Percentiles rank a stretch among this genome's conserved stretches.
Conservation (phyloP, 1,140 invertebrate species). For the Subanguina moxae region DNA sequence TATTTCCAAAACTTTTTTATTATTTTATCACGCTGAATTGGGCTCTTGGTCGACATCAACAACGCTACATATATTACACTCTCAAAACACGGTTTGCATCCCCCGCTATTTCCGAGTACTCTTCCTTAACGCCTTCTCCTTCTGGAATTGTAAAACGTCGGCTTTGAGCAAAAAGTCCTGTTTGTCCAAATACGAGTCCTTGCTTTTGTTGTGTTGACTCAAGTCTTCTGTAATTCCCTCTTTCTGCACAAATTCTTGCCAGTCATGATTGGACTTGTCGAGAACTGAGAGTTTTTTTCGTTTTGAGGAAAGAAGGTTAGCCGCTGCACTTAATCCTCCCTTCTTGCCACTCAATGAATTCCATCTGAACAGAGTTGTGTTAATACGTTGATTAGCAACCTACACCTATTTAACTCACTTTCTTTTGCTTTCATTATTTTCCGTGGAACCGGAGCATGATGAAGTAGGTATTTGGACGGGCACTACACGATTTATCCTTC, state of each 20-base stretch:
- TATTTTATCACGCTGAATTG: no score
- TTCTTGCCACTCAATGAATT: slow-evolving; percentile 3
- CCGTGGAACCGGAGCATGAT: no score
- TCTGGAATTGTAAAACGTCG: slow-evolving; percentile 38
- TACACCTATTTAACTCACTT: no score
- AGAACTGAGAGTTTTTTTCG: slow-evolving; percentile 33
- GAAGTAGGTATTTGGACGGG: no score
- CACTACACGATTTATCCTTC: no score
- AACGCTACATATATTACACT: no score
- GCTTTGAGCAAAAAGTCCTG: slow-evolving; percentile 37
- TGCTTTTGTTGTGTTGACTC: slow-evolving; percentile 28
- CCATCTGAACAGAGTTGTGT: no score
- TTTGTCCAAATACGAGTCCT: slow-evolving; percentile 40
- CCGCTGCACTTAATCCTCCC: slow-evolving; percentile 2
- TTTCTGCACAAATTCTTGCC: slow-evolving; percentile 42
- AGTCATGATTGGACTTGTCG: slow-evolving; percentile 38
- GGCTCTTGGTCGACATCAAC: no score
- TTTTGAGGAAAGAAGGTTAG: slow-evolving; percentile 14
- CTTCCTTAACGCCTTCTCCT: slow-evolving; percentile 25
- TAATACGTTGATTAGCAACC: no score
- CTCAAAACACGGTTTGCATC: not conserved
- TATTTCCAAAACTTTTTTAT: no score
- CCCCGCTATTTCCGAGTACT: not conserved
- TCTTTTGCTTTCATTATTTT: no score
- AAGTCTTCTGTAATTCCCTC: slow-evolving; percentile 36